Evolutionary conservation across 1,140 invertebrate genomes (phyloP).

Genomic region (Cecropterus lyciades): DNA sequence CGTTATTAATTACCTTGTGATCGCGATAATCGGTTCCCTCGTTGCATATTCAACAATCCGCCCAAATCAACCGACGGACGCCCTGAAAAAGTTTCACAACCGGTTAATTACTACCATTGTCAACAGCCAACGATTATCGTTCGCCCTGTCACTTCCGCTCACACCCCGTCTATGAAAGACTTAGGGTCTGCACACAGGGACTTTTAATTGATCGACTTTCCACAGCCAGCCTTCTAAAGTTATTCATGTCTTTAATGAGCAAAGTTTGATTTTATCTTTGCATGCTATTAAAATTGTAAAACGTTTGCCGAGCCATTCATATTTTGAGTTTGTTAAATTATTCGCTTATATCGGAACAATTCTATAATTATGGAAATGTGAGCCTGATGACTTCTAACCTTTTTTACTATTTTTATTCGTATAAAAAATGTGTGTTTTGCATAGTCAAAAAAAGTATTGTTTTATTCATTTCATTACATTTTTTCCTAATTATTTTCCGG

Average conservation of each 20-base stretch:
- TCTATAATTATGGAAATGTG: neutral
- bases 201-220: slow-evolving; percentile 6
- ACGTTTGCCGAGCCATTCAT: neutral
- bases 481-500: too few species aligned
- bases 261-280: neutral
- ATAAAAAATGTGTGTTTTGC: too few species aligned
- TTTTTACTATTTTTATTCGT: too few species aligned
- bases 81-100: slow-evolving; percentile 43
- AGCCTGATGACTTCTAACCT: too few species aligned
- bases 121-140: slow-evolving; percentile 56
- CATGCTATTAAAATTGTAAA: neutral
- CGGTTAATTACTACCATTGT: slow-evolving; percentile 59
- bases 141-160: slow-evolving; percentile 45
- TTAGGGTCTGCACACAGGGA: slow-evolving; percentile 4
- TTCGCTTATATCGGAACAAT: neutral
- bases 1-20: slow-evolving; percentile 14
- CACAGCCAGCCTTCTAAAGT: neutral
- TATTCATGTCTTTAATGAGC: neutral
- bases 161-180: slow-evolving; percentile 38
- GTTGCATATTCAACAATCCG: slow-evolving; percentile 30
- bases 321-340: neutral
- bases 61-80: slow-evolving; percentile 23
- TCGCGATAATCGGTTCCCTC: slow-evolving; percentile 23
- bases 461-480: too few species aligned
- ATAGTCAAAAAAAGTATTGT: too few species aligned